Percentiles rank a stretch among this genome's conserved stretches.
phyloP scores from a whole-genome alignment of 2,888 invertebrate genomes.

The Hirtodrosophila duncani region DNA sequence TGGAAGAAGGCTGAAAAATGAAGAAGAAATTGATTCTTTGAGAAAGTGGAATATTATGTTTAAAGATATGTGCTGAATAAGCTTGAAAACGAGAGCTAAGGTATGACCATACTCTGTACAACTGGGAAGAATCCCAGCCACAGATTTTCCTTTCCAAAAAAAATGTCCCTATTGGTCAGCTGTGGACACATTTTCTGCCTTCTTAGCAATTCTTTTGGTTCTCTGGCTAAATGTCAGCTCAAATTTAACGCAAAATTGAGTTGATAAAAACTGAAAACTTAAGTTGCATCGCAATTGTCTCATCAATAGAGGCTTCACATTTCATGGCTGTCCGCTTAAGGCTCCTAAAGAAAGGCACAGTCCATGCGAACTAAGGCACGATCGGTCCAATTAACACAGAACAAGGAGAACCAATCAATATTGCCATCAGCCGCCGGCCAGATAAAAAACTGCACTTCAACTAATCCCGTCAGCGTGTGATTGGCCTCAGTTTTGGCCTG shows the following conservation, averaged over 20 bases:
- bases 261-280: slow-evolving; percentile 16
- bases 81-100: too few relatives aligned
- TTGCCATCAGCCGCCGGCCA: neutral
- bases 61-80: neutral
- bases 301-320: slow-evolving; percentile 38
- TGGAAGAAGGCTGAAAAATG: too few relatives aligned
- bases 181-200: too few relatives aligned
- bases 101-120: too few relatives aligned
- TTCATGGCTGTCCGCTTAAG: slow-evolving; percentile 56
- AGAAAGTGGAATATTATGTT: slow-evolving; percentile 3
- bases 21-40: neutral
- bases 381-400: slow-evolving; percentile 54
- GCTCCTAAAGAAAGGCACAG: slow-evolving; percentile 1
- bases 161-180: too few relatives aligned
- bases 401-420: slow-evolving; percentile 19
- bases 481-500: slow-evolving; percentile 54
- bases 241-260: slow-evolving; percentile 57
- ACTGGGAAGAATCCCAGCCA: too few relatives aligned
- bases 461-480: slow-evolving; percentile 75
- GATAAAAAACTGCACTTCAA: slow-evolving; percentile 47
- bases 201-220: neutral
- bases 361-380: slow-evolving; percentile 26
- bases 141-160: too few relatives aligned
- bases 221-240: slow-evolving; percentile 27
- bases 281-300: slow-evolving; percentile 12